Evolutionary conservation across 2,888 invertebrate species (phyloP).

Genomic region (Heteromyza rotundicornis): DNA sequence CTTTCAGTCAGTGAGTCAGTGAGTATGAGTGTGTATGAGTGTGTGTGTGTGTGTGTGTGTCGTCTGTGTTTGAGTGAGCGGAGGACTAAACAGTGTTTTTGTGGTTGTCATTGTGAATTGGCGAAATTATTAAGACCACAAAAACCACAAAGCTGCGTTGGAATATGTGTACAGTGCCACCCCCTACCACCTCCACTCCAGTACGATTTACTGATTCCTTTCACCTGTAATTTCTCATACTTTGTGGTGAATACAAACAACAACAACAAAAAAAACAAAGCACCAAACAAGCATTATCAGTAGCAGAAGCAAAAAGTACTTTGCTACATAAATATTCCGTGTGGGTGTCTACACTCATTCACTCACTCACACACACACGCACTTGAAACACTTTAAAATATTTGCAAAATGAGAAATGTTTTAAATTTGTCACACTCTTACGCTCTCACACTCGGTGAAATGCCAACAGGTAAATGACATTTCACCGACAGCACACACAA

Average conservation of each 20-base stretch:
- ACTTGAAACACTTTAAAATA: not conserved
- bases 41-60: not conserved
- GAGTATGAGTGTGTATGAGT: no score
- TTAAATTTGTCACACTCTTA: not conserved
- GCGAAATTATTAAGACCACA: not conserved
- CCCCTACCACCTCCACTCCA: not conserved
- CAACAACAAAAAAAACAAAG: not conserved
- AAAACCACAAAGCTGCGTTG: not conserved
- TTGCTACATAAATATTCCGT: no score
- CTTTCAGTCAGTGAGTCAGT: no score
- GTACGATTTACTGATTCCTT: not conserved
- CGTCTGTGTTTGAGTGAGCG: not conserved
- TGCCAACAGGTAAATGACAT: conserved; percentile 4
- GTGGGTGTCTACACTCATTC: no score
- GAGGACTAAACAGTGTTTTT: no score
- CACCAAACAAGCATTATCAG: not conserved
- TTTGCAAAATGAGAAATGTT: not conserved
- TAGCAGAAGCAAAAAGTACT: not conserved
- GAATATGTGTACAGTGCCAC: not conserved
- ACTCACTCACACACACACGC: no score
- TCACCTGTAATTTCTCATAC: not conserved
- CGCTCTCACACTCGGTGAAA: not conserved
- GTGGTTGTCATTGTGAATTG: not conserved
- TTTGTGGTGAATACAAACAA: not conserved
- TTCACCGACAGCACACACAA: not conserved